Evolutionary conservation across 2,888 invertebrate genomes (phyloP), one percentile per base, ranked within the genome.

Genomic region (Ichneumon xanthorius): DNA sequence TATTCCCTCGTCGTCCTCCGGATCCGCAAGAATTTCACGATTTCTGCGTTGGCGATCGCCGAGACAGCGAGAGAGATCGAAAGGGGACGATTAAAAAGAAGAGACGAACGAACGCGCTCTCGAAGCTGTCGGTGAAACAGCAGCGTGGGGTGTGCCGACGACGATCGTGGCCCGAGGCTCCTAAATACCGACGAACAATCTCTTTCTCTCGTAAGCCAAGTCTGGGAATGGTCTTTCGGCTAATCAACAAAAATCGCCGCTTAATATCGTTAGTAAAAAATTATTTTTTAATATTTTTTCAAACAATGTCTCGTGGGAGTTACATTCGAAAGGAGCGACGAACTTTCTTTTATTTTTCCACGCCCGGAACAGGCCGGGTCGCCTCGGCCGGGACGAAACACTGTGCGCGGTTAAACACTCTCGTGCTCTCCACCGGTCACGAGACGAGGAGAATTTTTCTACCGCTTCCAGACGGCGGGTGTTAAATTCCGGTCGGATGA

Each of bases 401-500:
- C 72, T 26, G 72, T 73, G 76, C 16, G 33, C n/a, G 63, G 63
- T 48, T 75, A 53, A 45, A 48, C 75, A 63, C 48, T 22, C 40
- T 16, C 16, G 67, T 55, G 45, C 45, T 48, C 45, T 48, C 14
- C 40, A 45, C 11, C 65, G 80, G 82, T 85, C 76, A 73, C 80
- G 82, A 58, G 72, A 80, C 79, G 82, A 75, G 72, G 48, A 84
- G 77, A 71, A 79, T 84, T 84, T 87, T 86, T 85, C 87, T 87
- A 82, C 79, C 82, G 85, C 87, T 77, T 72, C 87, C 86, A 76
- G 77, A 82, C 82, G 85, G 85, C 88, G 87, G 90, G 91, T 91
- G 91, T 92, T 91, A 91, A 92, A 92, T 92, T 92, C 92, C 92
- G 89, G 88, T 88, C 89, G 89, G 90, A 90, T 92, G 92, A 92